These are phyloP conservation scores for Barypeithes pellucidus DNA, from an alignment of 2,888 invertebrate genomes.

Conservation along the genomic window DNA sequence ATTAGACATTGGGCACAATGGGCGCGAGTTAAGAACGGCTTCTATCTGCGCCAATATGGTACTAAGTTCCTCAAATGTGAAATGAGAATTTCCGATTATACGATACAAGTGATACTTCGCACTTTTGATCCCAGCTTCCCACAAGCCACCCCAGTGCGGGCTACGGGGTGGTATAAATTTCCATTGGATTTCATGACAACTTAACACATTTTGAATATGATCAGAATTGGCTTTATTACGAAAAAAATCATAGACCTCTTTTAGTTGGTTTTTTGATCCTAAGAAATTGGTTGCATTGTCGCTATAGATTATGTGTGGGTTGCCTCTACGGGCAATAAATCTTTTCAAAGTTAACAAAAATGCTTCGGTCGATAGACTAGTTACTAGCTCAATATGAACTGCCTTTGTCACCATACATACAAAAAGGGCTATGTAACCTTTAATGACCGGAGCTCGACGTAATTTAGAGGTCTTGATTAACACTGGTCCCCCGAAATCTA, in stretches of 20 bases:
- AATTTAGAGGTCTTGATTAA: conserved; percentile 21
- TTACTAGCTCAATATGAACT: conserved; percentile 46
- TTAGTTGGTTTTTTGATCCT: conserved; percentile 41
- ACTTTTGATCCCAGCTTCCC: conserved; percentile 63
- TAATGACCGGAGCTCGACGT: not conserved
- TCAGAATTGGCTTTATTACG: not conserved
- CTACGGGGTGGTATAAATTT: conserved; percentile 61
- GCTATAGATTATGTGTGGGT: conserved; percentile 20
- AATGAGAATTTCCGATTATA: conserved; percentile 51
- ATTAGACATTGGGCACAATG: conserved; percentile 56
- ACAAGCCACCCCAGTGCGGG: conserved; percentile 63
- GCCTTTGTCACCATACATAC: conserved; percentile 49
- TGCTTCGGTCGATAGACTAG: conserved; percentile 41
- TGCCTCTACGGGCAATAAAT: conserved; percentile 42
- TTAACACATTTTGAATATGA: conserved; percentile 18
- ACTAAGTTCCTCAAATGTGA: conserved; percentile 62
- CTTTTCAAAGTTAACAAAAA: conserved; percentile 41
- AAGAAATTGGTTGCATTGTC: conserved; percentile 50
- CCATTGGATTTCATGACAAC: conserved; percentile 54
- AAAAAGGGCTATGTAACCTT: conserved; percentile 42
- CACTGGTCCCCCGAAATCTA: conserved; percentile 55
- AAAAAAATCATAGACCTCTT: conserved; percentile 34
- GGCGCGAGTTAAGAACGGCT: conserved; percentile 62
- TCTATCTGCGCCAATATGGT: conserved; percentile 62
- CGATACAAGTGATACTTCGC: conserved; percentile 61